Base-by-base conservation (phyloP, 1,140 invertebrate species). In the Drosophila nannoptera region DNA sequence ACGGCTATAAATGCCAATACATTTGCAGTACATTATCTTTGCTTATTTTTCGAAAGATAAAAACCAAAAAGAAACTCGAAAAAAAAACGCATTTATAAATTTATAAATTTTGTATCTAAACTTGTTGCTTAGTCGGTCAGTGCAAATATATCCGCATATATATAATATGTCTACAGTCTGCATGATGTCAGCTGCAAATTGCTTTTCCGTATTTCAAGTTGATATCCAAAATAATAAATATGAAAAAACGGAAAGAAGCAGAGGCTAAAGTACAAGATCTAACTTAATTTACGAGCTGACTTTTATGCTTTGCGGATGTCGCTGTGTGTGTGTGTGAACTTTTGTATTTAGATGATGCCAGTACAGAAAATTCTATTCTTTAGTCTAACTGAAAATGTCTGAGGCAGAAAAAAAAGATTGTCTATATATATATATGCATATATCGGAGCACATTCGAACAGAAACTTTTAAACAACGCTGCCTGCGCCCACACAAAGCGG, bases 101-200 rank as follows among this genome's bases (percentile, higher is more conserved):
- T 59, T 45, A 55, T 60, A 9, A 9, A 45, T 33, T 22, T 46
- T 46, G 16, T 45, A 48, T 42, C 55, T 46, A 32, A 53, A 54
- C 14, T 54, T 63, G 61, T 63, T 63, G 49, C 49, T 63, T 31
- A 42, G 40, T 45, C 14, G 32, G 43, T 32, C 42, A 38, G 8
- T 8, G 53, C 4, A 46, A 54, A 36, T 40, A 55, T 32, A 31
- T 54, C n/a, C 49, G 40, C 40, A 49, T 31, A 32, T 12, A 31
- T 31, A 38, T 40, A 42, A 55, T 55, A n/a, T 12, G 12, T 49
- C 22, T 42, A 36, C 43, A 48, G 35, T 36, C 31, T 67, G 64
- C 55, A 60, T 83, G 78, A 83, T 83, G 78, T 83, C 78, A 83
- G 78, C 78, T 83, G 78, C 78, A 83, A 83, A 83, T 83, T 78